phyloP scores from a whole-genome alignment of 2,888 invertebrate genomes.

The Drosophila mayaguana region DNA sequence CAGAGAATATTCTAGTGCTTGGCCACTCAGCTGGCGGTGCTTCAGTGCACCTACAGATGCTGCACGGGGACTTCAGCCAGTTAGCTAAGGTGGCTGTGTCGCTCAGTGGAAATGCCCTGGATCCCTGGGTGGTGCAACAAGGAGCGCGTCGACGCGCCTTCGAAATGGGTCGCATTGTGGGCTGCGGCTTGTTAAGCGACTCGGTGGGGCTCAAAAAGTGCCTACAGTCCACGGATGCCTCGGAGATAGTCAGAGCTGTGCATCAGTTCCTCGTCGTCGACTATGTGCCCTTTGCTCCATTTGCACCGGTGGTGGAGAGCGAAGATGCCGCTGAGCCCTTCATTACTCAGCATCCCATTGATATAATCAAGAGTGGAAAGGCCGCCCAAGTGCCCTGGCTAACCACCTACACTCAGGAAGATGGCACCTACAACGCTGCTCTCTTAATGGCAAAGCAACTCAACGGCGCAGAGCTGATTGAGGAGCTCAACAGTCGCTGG shows the following conservation, averaged over 20 bases:
- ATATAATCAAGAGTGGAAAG: constrained; percentile 87
- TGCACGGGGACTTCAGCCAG: constrained; percentile 86
- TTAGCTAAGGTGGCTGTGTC: constrained; percentile 83
- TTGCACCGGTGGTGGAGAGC: constrained; percentile 90
- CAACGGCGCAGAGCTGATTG: constrained; percentile 32
- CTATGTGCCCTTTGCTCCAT: constrained; percentile 90
- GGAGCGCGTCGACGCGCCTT: constrained; percentile 87
- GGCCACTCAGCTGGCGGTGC: constrained; percentile 92
- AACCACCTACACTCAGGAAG: constrained; percentile 85
- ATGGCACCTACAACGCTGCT: constrained; percentile 38
- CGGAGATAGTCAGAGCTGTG: constrained; percentile 30
- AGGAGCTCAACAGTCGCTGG: constrained; percentile 34
- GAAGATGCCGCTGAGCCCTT: constrained; percentile 86
- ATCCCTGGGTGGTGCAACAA: constrained; percentile 87
- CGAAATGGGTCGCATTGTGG: constrained; percentile 87
- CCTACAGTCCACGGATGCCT: constrained; percentile 19
- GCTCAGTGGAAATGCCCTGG: constrained; percentile 89
- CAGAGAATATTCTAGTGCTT: constrained; percentile 88
- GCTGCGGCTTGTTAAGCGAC: constrained; percentile 87
- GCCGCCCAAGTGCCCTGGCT: constrained; percentile 90
- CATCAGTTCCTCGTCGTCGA: constrained; percentile 85
- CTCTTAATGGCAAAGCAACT: constrained; percentile 9
- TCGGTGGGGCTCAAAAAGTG: constrained; percentile 86
- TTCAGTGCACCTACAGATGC: constrained; percentile 90
- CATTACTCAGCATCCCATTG: constrained; percentile 88